A percentile compares a stretch with the other conserved stretches of the same genome.
Evolutionary conservation across 2,797 vertebrate genomes (phyloP).

Genomic region (Acanthornis magna): DNA sequence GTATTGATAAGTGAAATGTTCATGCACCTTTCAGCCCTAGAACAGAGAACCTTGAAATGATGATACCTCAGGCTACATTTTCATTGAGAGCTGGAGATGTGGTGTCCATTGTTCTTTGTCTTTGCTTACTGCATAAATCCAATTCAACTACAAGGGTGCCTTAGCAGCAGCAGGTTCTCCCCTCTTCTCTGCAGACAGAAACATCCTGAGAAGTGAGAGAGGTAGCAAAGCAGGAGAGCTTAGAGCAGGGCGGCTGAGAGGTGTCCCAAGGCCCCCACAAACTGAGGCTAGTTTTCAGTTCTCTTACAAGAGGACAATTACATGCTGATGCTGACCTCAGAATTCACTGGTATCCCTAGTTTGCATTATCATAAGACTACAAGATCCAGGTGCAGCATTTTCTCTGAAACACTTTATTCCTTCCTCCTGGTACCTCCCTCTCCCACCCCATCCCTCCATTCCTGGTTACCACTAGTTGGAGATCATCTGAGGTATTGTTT

Average conservation of each 20-base stretch:
- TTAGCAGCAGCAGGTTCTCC: background rate
- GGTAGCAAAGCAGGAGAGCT: background rate
- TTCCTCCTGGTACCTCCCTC: background rate
- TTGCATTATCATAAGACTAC: background rate
- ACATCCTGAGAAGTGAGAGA: background rate
- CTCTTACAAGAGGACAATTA: background rate
- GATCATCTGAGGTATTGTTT: background rate
- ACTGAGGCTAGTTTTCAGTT: background rate
- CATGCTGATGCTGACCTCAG: background rate
- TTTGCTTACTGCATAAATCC: background rate
- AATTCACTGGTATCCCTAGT: background rate
- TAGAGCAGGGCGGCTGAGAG: background rate
- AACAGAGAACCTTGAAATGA: constrained; percentile 7
- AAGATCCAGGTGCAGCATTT: background rate
- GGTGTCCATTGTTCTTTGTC: background rate
- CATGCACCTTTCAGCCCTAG: background rate
- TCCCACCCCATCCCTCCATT: background rate
- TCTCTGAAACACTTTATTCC: background rate
- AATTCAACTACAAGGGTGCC: background rate
- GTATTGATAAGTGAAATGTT: constrained; percentile 24
- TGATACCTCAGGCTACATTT: background rate
- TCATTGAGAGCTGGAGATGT: background rate
- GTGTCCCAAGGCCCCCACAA: background rate
- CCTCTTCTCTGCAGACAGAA: background rate
- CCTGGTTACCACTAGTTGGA: background rate